Evolutionary conservation across 2,797 vertebrate species (phyloP).

Genomic region (Ammospiza maritima): DNA sequence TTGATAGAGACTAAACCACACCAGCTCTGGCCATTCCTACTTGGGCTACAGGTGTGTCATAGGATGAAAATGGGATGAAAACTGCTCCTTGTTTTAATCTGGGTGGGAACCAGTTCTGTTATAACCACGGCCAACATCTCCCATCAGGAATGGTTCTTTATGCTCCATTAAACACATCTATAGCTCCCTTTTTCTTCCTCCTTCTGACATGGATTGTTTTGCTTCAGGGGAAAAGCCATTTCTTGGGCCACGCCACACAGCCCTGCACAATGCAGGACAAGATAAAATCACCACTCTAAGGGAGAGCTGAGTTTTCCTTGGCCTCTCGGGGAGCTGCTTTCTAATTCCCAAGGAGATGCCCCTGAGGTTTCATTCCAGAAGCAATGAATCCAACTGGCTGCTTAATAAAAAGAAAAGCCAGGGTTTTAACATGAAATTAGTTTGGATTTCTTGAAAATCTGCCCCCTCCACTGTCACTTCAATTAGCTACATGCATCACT

Average conservation of each 20-base stretch:
- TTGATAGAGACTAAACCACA: background rate
- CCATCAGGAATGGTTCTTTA: background rate
- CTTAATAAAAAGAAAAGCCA: background rate
- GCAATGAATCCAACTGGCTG: background rate
- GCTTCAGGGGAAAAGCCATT: background rate
- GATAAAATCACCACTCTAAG: background rate
- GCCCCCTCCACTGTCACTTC: background rate
- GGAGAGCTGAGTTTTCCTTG: background rate
- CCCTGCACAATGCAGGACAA: background rate
- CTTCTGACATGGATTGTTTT: background rate
- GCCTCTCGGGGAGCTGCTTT: background rate
- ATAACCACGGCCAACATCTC: background rate
- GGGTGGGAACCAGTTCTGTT: background rate
- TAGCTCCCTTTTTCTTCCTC: background rate
- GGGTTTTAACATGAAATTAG: background rate
- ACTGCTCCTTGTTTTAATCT: background rate
- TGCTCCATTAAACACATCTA: background rate
- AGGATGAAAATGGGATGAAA: background rate
- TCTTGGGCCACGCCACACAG: background rate
- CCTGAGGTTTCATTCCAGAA: background rate
- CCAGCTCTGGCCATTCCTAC: background rate
- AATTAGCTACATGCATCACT: background rate
- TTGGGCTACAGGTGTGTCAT: background rate
- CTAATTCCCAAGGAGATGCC: background rate
- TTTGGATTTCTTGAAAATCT: constrained; percentile 4